Evolutionary conservation across 2,888 invertebrate species (phyloP).

Genomic region (Rugalucina vietnamica): DNA sequence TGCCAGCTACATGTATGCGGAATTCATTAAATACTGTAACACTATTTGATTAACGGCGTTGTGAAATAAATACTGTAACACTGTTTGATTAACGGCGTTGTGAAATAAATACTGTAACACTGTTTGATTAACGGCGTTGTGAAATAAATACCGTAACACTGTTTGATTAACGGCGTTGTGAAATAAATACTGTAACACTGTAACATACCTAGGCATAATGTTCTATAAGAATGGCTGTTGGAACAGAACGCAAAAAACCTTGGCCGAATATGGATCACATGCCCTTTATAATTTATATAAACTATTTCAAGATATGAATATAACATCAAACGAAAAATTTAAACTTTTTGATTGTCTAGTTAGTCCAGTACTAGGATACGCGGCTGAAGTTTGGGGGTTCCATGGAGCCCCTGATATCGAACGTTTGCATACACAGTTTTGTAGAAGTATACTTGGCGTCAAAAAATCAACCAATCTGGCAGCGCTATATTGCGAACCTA

Average conservation of each 20-base stretch:
- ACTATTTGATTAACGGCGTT: no score
- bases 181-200: no score
- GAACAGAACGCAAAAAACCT: not conserved
- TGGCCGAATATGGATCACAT: not conserved
- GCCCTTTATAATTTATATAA: not conserved
- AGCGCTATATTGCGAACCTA: not conserved
- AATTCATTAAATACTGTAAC: no score
- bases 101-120: no score
- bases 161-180: no score
- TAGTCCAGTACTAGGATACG: not conserved
- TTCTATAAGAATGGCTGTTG: not conserved
- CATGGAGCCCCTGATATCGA: not conserved
- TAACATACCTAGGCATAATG: constrained; percentile 10
- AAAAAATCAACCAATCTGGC: not conserved
- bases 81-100: no score
- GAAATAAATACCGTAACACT: no score
- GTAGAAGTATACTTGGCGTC: not conserved
- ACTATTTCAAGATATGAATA: not conserved
- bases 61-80: no score
- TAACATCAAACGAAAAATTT: not conserved
- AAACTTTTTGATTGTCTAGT: not conserved
- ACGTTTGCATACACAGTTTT: not conserved
- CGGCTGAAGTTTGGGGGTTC: not conserved
- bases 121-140: no score
- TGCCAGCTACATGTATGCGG: no score